A percentile compares a stretch with the other conserved stretches of the same genome.
phyloP scores from a whole-genome alignment of 1,140 invertebrate genomes.

The Camponotus vicinus region DNA sequence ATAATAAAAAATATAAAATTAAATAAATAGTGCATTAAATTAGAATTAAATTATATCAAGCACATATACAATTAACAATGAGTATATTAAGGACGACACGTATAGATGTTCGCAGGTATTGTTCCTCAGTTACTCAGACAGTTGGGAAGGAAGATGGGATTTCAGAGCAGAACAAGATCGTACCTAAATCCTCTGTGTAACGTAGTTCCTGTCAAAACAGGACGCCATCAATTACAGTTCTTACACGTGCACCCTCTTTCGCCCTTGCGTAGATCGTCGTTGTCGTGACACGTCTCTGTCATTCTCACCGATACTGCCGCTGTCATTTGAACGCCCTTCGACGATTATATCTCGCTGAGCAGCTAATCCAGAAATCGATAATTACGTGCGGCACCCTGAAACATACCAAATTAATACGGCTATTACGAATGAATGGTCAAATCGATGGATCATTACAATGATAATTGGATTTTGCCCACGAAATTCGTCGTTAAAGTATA shows the following conservation, averaged over 20 bases:
- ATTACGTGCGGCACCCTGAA: conserved; percentile 17
- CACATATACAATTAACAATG: neutral
- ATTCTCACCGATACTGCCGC: conserved; percentile 13
- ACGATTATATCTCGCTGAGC: conserved; percentile 39
- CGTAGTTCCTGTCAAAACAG: conserved; percentile 65
- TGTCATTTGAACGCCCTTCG: conserved; percentile 51
- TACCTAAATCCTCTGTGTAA: conserved; percentile 44
- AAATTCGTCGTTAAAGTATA: neutral
- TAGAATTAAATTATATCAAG: neutral
- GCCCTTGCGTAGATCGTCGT: conserved; percentile 12
- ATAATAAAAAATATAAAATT: neutral
- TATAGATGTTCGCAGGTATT: neutral
- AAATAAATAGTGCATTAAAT: neutral
- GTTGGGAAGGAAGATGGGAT: neutral
- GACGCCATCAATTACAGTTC: conserved; percentile 67
- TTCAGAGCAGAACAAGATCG: conserved; percentile 17
- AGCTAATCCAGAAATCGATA: conserved; percentile 54
- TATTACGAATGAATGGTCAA: conserved; percentile 29
- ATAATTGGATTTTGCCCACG: neutral
- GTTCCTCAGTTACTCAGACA: neutral
- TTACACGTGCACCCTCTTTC: conserved; percentile 56
- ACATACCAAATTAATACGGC: conserved; percentile 37
- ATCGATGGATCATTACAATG: conserved; percentile 14
- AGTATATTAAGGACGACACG: too few species aligned
- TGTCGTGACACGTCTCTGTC: conserved; percentile 37